Conservation (phyloP, 2,888 invertebrate species). For the Lamellibrachia columna region DNA sequence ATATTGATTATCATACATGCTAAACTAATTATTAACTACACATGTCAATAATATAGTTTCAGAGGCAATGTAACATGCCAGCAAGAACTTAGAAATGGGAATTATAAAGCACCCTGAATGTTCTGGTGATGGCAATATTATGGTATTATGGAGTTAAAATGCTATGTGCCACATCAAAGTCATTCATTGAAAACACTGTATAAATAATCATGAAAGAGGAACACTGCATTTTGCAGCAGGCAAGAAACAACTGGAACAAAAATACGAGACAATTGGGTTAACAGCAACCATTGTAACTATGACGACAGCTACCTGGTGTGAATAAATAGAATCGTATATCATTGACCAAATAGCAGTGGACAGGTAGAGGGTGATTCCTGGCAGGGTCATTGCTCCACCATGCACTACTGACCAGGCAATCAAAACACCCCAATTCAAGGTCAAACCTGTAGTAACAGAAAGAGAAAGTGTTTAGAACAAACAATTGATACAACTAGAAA, state of each 20-base stretch:
- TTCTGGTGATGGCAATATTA: too few relatives aligned
- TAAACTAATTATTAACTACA: too few relatives aligned
- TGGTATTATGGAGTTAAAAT: not conserved
- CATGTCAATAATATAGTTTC: too few relatives aligned
- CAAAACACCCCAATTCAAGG: conserved; percentile 67
- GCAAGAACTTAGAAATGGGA: too few relatives aligned
- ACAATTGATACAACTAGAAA: not conserved
- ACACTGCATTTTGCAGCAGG: not conserved
- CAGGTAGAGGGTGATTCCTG: conserved; percentile 73
- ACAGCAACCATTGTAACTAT: not conserved
- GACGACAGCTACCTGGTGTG: conserved; percentile 81
- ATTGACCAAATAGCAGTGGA: conserved; percentile 95
- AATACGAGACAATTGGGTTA: not conserved
- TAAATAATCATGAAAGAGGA: not conserved
- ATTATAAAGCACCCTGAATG: too few relatives aligned
- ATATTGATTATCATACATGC: too few relatives aligned
- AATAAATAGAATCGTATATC: conserved; percentile 97
- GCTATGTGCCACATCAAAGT: not conserved
- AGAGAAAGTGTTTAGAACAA: not conserved
- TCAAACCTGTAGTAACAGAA: conserved; percentile 51
- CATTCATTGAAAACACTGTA: not conserved
- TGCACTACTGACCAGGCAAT: conserved; percentile 65
- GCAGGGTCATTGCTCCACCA: conserved; percentile 39
- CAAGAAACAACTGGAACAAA: not conserved
- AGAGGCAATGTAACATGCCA: too few relatives aligned